Evolutionary conservation across 2,113 vertebrate species (phyloP), one percentile per base, ranked within the genome.

Genomic region (Uria lomvia): DNA sequence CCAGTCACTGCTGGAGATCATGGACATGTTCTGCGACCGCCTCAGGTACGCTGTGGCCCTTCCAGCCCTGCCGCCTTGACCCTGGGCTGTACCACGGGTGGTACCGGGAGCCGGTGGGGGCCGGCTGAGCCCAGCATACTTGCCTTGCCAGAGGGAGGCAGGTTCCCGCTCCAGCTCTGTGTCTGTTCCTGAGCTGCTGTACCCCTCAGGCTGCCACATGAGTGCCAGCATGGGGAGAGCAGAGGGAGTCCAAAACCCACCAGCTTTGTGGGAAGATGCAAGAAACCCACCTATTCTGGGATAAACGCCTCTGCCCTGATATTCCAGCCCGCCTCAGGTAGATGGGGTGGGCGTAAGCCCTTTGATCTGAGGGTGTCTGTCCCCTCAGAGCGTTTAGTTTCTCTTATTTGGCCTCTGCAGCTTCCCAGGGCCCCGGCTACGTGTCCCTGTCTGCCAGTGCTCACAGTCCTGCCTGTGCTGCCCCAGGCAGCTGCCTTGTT

Each of bases 1-100:
- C 42, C 99, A 99, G 93, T 98, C 99, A 2, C 96, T 99, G 86
- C 86, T 99, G 97, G 99, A 99, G 89, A 99, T 99, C 94, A 99
- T 99, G 99, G 99, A 99, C 97, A 99, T 99, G 99, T 99, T 99
- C 96, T 99, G 98, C 90, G 98, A 99, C 95, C 98, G 98, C 63
- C 99, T 99, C 85, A 99, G 99, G 99, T 99, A 98, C 30, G 5
- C 34, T 26, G 58, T 52, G 30, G 68, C 2, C 22, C 9, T 84
- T 45, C 56, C 62, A 73, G 56, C 8, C 1, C 70, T 58, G 60
- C 86, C 2, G 0, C 29, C 49, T 24, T 1, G 5, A 34, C 59
- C 42, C 58, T 7, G 4, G 74, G 56, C 15, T 29, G 34, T 53
- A 11, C 62, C 2, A 0, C 0, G 10, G 43, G n/a, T 42, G 9